Evolutionary conservation across 37 sponge, comb jelly and placozoan species (phyloP).

Genomic region (Halisarca cf. caerulea): DNA sequence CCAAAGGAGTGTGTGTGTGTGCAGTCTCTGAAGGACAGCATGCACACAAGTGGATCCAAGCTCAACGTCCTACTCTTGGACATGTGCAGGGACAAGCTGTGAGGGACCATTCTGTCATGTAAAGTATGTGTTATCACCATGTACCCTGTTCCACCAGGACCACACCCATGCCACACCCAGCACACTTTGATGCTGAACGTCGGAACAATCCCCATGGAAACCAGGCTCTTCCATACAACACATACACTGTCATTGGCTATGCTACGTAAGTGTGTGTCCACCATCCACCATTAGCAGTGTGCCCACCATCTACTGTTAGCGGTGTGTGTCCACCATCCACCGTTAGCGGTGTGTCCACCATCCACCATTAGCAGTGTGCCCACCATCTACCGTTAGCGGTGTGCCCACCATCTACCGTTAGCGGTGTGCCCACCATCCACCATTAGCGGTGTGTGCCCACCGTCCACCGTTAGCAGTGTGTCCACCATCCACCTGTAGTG

Average conservation of each 20-base stretch:
- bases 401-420: no score
- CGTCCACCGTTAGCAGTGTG: no score
- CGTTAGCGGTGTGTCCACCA: no score
- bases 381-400: no score
- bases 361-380: no score
- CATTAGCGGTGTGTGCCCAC: not conserved
- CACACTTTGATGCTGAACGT: slow-evolving; percentile 1
- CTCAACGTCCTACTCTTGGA: slow-evolving; percentile 93
- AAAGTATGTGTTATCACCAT: not conserved
- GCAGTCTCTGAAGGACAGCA: slow-evolving; percentile 73
- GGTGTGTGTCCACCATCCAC: not conserved
- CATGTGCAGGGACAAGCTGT: slow-evolving; percentile 89
- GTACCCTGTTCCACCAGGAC: not conserved
- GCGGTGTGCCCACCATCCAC: no score
- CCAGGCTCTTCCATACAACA: slow-evolving; percentile 3
- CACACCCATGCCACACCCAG: not conserved
- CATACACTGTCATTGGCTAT: slow-evolving; percentile 27
- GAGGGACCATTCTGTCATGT: not conserved
- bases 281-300: no score
- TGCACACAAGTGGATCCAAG: slow-evolving; percentile 87
- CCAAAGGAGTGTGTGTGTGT: slow-evolving; percentile 86
- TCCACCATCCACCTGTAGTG: no score
- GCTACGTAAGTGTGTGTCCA: slow-evolving; percentile 12
- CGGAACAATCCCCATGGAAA: not conserved
- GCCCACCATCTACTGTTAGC: no score